These are phyloP conservation scores for Orussus abietinus DNA, from an alignment of 1,140 invertebrate species.

Conservation along the genomic window DNA sequence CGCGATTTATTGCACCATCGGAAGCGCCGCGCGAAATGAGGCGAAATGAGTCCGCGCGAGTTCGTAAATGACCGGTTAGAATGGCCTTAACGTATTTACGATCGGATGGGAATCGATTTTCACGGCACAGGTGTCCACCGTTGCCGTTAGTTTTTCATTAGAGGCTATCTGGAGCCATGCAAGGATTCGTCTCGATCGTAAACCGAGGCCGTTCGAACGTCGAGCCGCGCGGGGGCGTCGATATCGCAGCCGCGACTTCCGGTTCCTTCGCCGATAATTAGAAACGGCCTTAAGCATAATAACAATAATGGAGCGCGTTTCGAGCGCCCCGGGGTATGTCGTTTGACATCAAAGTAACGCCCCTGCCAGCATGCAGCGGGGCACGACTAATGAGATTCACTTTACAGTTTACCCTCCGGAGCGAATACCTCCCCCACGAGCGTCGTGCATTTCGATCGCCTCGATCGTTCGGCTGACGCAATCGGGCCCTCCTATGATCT, in stretches of 20 bases:
- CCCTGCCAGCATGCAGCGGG: slow-evolving; percentile 37
- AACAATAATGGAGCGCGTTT: slow-evolving; percentile 33
- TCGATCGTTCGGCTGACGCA: slow-evolving; percentile 29
- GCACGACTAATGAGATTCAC: slow-evolving; percentile 53
- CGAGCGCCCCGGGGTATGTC: slow-evolving; percentile 36
- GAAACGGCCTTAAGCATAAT: slow-evolving; percentile 33
- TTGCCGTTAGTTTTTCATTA: no score
- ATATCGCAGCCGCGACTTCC: slow-evolving; percentile 27
- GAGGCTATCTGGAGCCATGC: no score
- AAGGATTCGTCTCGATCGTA: no score
- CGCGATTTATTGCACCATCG: no score
- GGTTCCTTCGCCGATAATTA: slow-evolving; percentile 33
- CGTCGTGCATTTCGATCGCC: slow-evolving; percentile 23
- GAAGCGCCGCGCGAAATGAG: no score
- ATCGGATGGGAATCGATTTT: no score
- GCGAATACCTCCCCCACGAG: slow-evolving; percentile 19
- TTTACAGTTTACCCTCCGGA: slow-evolving; percentile 42
- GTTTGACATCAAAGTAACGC: slow-evolving; percentile 52
- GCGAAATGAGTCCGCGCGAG: no score
- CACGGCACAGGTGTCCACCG: no score
- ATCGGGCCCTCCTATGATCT: slow-evolving; percentile 11
- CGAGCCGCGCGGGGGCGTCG: slow-evolving; percentile 16
- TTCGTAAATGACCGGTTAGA: no score
- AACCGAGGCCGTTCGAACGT: slow-evolving; percentile 20
- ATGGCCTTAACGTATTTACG: no score